phyloP scores from a whole-genome alignment of 2,797 vertebrate species.

The Leptodactylus fallax region DNA sequence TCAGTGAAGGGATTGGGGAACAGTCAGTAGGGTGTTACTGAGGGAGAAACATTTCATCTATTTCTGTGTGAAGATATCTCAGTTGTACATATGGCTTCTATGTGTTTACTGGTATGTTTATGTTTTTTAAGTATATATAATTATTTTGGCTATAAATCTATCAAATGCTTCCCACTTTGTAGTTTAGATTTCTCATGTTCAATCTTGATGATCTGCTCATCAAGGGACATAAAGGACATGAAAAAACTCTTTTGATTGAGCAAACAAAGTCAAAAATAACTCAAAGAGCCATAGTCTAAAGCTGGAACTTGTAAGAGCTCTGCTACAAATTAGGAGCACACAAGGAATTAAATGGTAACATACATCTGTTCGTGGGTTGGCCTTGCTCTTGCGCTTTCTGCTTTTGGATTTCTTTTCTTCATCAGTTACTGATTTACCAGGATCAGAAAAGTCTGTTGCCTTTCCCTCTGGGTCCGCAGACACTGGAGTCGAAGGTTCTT shows the following conservation, averaged over 20 bases:
- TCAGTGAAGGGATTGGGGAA: background rate
- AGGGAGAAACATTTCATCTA: background rate
- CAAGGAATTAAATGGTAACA: constrained; percentile 65
- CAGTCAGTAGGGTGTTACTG: background rate
- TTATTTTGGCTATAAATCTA: constrained; percentile 1
- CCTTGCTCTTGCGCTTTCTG: constrained; percentile 76
- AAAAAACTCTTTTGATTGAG: constrained; percentile 13
- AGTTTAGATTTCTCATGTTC: constrained; percentile 1
- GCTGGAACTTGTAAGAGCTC: constrained; percentile 32
- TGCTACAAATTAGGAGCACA: constrained; percentile 47
- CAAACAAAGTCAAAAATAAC: constrained; percentile 51
- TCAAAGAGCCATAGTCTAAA: constrained; percentile 27
- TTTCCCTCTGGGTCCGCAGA: constrained; percentile 77
- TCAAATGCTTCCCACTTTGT: background rate
- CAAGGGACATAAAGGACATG: constrained; percentile 30
- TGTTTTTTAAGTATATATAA: background rate
- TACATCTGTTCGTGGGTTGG: constrained; percentile 73
- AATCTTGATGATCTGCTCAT: constrained; percentile 31
- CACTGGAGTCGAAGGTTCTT: constrained; percentile 73
- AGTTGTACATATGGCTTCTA: background rate
- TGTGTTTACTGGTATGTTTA: background rate
- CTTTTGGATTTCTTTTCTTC: constrained; percentile 78
- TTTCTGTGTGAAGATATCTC: background rate
- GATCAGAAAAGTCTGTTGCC: constrained; percentile 73
- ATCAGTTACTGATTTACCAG: constrained; percentile 68